A percentile compares a stretch with the other conserved stretches of the same genome.
phyloP scores from a whole-genome alignment of 2,797 vertebrate genomes.

The Taenioides sp. region DNA sequence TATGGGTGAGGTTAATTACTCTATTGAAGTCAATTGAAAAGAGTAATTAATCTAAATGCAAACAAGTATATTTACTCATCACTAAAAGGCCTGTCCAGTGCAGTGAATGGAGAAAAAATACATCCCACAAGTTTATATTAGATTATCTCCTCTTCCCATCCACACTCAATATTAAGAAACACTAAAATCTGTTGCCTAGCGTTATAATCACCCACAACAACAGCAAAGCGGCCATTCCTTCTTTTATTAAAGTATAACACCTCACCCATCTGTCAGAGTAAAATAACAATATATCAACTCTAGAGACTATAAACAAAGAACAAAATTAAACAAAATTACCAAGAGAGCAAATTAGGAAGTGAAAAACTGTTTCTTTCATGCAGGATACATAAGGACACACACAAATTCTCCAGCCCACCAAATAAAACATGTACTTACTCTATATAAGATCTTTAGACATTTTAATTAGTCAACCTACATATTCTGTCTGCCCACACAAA shows the following conservation, averaged over 20 bases:
- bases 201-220: background rate
- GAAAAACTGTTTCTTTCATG: background rate
- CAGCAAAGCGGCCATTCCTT: background rate
- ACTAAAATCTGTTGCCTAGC: background rate
- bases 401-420: background rate
- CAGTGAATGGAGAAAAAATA: background rate
- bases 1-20: constrained; percentile 30
- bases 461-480: background rate
- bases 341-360: background rate
- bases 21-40: constrained; percentile 13
- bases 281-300: background rate
- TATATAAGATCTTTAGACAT: background rate
- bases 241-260: background rate
- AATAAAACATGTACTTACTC: background rate
- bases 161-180: background rate
- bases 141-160: background rate
- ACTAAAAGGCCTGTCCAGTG: background rate
- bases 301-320: background rate
- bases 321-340: background rate
- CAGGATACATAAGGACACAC: background rate
- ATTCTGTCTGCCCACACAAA: background rate
- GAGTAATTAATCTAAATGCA: constrained; percentile 23
- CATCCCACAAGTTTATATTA: background rate
- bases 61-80: constrained; percentile 15
- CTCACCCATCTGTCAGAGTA: background rate